Evolutionary conservation across 1,140 invertebrate genomes (phyloP).

Genomic region (Neelides sp.): DNA sequence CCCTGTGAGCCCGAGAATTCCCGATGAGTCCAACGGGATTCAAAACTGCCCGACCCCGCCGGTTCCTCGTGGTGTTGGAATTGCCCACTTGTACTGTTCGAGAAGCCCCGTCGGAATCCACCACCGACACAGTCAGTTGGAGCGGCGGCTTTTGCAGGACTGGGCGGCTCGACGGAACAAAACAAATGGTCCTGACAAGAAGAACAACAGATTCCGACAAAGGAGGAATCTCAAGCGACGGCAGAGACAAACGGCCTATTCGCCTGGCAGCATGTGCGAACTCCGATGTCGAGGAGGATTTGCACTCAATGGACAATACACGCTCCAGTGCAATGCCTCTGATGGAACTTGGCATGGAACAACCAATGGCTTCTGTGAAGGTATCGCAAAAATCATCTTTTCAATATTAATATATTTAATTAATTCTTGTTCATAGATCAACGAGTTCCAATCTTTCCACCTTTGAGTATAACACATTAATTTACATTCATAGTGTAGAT

Average conservation of each 20-base stretch:
- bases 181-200: slow-evolving; percentile 1
- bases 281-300: slow-evolving; percentile 26
- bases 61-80: slow-evolving; percentile 26
- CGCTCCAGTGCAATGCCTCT: slow-evolving; percentile 27
- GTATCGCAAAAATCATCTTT: slow-evolving; percentile 10
- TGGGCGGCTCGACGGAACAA: slow-evolving; percentile 20
- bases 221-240: slow-evolving; percentile 19
- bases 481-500: neutral
- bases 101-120: slow-evolving; percentile 29
- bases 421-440: neutral
- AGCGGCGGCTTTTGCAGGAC: slow-evolving; percentile 21
- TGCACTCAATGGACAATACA: slow-evolving; percentile 24
- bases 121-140: slow-evolving; percentile 27
- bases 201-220: slow-evolving; percentile 14
- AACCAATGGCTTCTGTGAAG: slow-evolving; percentile 23
- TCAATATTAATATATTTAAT: neutral
- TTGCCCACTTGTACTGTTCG: slow-evolving; percentile 29
- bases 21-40: neutral
- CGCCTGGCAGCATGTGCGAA: slow-evolving; percentile 30
- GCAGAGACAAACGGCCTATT: slow-evolving; percentile 26
- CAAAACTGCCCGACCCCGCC: slow-evolving; percentile 28
- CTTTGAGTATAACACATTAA: neutral
- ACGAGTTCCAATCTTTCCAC: neutral
- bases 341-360: slow-evolving; percentile 26
- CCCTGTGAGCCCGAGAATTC: neutral